These are phyloP conservation scores for Macropis europaea DNA, from an alignment of 2,888 invertebrate species.

Conservation along the genomic window DNA sequence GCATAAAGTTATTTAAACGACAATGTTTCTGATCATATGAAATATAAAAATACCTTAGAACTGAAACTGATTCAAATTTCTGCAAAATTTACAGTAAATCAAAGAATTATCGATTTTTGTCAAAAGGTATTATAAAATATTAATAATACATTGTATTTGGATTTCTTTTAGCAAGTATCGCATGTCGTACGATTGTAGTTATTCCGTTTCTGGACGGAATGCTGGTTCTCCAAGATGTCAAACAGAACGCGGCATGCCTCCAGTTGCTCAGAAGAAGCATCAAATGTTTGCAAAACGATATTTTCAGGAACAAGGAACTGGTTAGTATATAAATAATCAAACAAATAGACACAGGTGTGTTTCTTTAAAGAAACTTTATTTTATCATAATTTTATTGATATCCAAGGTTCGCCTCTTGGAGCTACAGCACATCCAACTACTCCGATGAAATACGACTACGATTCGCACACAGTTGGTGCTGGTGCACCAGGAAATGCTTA, in stretches of 20 bases:
- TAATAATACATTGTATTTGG: background rate
- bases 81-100: no score
- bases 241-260: slow-evolving; percentile 82
- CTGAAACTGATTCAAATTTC: no score
- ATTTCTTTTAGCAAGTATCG: slow-evolving; percentile 83
- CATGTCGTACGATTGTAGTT: slow-evolving; percentile 86
- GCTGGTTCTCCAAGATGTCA: slow-evolving; percentile 79
- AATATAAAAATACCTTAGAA: no score
- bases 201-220: slow-evolving; percentile 80
- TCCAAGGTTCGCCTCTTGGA: slow-evolving; percentile 74
- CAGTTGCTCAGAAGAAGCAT: slow-evolving; percentile 93
- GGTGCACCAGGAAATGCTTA: slow-evolving; percentile 78
- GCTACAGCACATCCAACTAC: slow-evolving; percentile 62
- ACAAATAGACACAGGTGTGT: background rate
- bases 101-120: no score
- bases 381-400: background rate
- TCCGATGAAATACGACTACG: slow-evolving; percentile 83
- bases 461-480: slow-evolving; percentile 76
- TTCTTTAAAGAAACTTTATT: background rate
- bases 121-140: no score
- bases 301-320: slow-evolving; percentile 84
- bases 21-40: no score
- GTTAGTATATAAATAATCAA: slow-evolving; percentile 47
- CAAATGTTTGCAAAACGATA: slow-evolving; percentile 95
- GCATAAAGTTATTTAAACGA: no score